Percentiles rank a stretch among this genome's conserved stretches.
phyloP scores from a whole-genome alignment of 2,888 invertebrate genomes.

The Apodemia mormo region DNA sequence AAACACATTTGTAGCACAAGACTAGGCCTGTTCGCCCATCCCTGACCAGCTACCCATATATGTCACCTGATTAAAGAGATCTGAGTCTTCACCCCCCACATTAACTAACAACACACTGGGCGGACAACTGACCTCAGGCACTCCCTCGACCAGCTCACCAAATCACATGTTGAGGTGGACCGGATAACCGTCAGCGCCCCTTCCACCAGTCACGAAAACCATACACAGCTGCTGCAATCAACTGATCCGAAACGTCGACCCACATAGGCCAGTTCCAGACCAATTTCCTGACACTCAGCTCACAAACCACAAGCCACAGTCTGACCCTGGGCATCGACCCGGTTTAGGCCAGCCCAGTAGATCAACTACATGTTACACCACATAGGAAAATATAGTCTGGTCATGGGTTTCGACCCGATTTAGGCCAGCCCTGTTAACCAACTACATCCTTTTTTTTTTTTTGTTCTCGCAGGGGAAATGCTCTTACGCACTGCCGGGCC shows the following conservation, averaged over 20 bases:
- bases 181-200: slow-evolving; percentile 22
- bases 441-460: too few relatives aligned
- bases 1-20: neutral
- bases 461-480: too few relatives aligned
- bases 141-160: slow-evolving; percentile 21
- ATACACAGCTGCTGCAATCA: slow-evolving; percentile 2
- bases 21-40: neutral
- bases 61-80: neutral
- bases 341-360: neutral
- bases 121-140: slow-evolving; percentile 19
- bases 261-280: slow-evolving; percentile 17
- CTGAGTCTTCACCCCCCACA: neutral
- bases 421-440: neutral
- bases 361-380: neutral
- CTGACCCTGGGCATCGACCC: slow-evolving; percentile 18
- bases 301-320: neutral
- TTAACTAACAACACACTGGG: neutral
- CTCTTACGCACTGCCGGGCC: too few relatives aligned
- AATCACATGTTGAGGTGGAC: slow-evolving; percentile 18
- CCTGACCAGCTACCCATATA: neutral
- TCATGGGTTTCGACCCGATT: neutral
- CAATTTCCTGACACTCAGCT: neutral
- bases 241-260: slow-evolving; percentile 20
- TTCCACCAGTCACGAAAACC: neutral
- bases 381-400: neutral